Evolutionary conservation across 2,797 vertebrate species (phyloP).

Genomic region (Lacerta viridis): DNA sequence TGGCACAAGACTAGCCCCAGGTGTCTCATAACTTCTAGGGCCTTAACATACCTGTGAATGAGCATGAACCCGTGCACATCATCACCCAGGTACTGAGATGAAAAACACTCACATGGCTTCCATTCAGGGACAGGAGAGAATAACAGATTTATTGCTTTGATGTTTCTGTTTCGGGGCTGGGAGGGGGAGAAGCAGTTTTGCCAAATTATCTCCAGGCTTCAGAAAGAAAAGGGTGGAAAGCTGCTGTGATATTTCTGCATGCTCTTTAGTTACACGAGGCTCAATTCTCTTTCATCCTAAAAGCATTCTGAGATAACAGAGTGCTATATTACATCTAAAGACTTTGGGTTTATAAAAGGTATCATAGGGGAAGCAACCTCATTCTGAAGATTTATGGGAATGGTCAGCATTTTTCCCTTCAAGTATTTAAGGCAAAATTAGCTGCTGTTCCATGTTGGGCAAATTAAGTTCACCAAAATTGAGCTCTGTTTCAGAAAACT

Average conservation of each 20-base stretch:
- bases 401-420: background rate
- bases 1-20: background rate
- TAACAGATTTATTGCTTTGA: background rate
- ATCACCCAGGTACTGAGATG: background rate
- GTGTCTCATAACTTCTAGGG: background rate
- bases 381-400: background rate
- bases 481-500: background rate
- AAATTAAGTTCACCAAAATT: background rate
- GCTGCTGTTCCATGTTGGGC: background rate
- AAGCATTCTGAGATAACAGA: background rate
- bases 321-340: constrained; percentile 21
- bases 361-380: background rate
- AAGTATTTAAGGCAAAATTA: background rate
- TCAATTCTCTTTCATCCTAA: constrained; percentile 12
- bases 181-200: background rate
- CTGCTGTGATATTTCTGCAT: background rate
- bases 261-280: background rate
- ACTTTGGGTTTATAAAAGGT: constrained; percentile 7
- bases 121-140: background rate
- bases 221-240: background rate
- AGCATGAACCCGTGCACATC: background rate
- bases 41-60: background rate
- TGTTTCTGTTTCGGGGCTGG: background rate
- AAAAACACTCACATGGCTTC: background rate
- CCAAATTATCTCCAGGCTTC: background rate